Percentiles rank a stretch among this genome's conserved stretches.
Evolutionary conservation across 2,113 vertebrate genomes (phyloP).

Genomic region (Anarhynchus alexandrinus): DNA sequence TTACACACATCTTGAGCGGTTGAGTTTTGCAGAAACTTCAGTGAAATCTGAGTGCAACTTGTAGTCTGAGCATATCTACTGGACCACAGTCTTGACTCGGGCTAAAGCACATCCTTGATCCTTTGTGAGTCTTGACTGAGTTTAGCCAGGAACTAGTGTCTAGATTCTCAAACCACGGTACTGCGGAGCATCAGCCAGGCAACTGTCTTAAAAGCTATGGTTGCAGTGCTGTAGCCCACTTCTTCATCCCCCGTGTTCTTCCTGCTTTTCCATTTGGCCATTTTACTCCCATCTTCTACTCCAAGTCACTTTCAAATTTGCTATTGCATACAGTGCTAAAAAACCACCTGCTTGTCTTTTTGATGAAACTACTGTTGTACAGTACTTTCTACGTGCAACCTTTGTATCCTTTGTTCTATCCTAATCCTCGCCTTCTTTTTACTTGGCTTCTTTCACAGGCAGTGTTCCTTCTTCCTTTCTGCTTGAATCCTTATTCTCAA

Average conservation of each 20-base stretch:
- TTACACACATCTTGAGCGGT: not conserved
- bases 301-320: not conserved
- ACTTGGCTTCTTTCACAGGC: not conserved
- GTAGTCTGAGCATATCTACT: not conserved
- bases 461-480: not conserved
- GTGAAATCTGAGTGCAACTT: not conserved
- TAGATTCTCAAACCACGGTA: not conserved
- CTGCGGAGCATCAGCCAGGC: not conserved
- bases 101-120: not conserved
- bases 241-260: not conserved
- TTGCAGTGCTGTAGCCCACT: not conserved
- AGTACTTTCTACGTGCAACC: not conserved
- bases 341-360: not conserved
- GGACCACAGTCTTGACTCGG: not conserved
- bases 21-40: not conserved
- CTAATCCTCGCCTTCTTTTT: not conserved
- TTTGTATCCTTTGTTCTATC: not conserved
- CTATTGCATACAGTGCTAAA: not conserved
- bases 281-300: not conserved
- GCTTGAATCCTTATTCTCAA: not conserved
- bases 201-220: not conserved
- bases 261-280: not conserved
- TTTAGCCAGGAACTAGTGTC: not conserved
- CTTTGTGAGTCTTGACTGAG: not conserved
- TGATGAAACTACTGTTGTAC: not conserved